phyloP scores from a whole-genome alignment of 2,797 vertebrate species.

The Mus caroli region DNA sequence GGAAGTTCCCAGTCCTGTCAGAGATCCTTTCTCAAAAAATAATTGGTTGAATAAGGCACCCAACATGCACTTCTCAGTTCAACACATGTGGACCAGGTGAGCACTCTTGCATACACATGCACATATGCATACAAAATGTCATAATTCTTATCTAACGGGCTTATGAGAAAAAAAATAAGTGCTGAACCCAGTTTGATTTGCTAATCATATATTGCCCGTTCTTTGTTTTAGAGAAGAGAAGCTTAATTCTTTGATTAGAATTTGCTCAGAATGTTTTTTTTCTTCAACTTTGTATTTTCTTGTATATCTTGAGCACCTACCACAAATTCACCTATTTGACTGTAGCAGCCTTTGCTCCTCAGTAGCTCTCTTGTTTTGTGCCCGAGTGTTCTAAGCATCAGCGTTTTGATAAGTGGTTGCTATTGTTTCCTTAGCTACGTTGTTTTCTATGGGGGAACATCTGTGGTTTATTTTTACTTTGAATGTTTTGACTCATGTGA shows the following conservation, averaged over 20 bases:
- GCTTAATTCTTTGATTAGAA: conserved; percentile 6
- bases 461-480: neutral
- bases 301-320: neutral
- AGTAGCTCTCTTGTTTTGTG: neutral
- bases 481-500: neutral
- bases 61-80: neutral
- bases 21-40: neutral
- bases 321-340: neutral
- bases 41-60: neutral
- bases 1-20: too few relatives aligned
- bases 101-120: neutral
- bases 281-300: conserved; percentile 15
- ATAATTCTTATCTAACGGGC: neutral
- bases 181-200: neutral
- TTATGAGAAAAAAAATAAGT: neutral
- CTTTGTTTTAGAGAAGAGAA: neutral
- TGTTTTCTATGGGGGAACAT: neutral
- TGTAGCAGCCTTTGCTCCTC: neutral
- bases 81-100: too few relatives aligned
- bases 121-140: neutral
- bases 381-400: neutral
- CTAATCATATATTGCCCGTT: neutral
- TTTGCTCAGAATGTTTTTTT: neutral
- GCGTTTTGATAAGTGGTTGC: neutral
- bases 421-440: neutral